Evolutionary conservation across 2,888 invertebrate genomes (phyloP).

Genomic region (Polia nebulosa): DNA sequence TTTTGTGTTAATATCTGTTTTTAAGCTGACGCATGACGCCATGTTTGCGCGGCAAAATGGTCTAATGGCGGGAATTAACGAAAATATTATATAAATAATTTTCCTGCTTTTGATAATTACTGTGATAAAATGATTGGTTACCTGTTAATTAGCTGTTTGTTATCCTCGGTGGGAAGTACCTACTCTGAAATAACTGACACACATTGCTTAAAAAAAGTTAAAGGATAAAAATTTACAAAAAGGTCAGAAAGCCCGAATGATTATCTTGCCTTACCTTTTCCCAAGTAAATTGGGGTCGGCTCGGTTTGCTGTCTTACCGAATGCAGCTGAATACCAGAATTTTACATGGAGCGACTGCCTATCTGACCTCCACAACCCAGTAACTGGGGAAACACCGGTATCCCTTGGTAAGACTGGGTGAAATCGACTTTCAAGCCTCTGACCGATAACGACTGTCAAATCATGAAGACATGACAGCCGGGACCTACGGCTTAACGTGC

Average conservation of each 20-base stretch:
- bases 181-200: not conserved
- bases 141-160: not conserved
- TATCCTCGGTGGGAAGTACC: not conserved
- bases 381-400: not conserved
- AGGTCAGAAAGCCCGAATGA: not conserved
- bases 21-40: slow-evolving; percentile 30
- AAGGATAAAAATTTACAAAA: not conserved
- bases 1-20: slow-evolving; percentile 44
- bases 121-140: slow-evolving; percentile 11
- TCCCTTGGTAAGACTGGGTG: not conserved
- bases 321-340: slow-evolving; percentile 4
- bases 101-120: slow-evolving; percentile 36
- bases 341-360: too few relatives aligned
- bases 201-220: not conserved
- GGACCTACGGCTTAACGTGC: slow-evolving; percentile 18
- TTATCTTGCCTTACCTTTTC: too few relatives aligned
- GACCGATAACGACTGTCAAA: slow-evolving; percentile 2
- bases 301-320: not conserved
- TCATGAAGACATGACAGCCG: not conserved
- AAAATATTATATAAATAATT: slow-evolving; percentile 19
- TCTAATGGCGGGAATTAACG: slow-evolving; percentile 12
- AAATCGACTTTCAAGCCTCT: not conserved
- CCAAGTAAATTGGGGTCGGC: too few relatives aligned
- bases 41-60: slow-evolving; percentile 12
- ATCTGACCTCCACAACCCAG: slow-evolving; percentile 30